These are phyloP conservation scores for Teleogryllus occipitalis DNA, from an alignment of 1,140 invertebrate species.

Conservation along the genomic window DNA sequence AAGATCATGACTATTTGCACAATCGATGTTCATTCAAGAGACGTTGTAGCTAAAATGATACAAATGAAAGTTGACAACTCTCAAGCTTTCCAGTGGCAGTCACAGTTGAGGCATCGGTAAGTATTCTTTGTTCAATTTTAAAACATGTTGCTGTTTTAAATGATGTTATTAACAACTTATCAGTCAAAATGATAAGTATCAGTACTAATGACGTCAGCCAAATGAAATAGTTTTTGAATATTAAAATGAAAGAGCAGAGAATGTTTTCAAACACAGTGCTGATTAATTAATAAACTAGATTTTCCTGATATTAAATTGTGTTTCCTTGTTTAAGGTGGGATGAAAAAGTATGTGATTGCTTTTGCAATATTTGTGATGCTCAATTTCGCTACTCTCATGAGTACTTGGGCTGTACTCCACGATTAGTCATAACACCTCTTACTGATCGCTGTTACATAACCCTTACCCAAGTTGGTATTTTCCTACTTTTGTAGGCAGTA, in stretches of 20 bases:
- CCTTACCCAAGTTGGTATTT: slow-evolving; percentile 54
- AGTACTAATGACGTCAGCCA: too few species aligned
- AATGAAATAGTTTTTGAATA: too few species aligned
- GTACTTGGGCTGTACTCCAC: slow-evolving; percentile 73
- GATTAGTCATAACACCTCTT: slow-evolving; percentile 75
- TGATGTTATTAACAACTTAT: too few species aligned
- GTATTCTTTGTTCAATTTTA: background rate
- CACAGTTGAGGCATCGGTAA: slow-evolving; percentile 74
- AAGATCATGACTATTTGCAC: slow-evolving; percentile 95
- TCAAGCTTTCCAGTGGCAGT: slow-evolving; percentile 85
- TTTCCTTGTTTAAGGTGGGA: slow-evolving; percentile 55
- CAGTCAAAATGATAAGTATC: too few species aligned
- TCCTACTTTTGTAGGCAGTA: background rate
- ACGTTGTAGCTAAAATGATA: slow-evolving; percentile 81
- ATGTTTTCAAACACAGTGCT: too few species aligned
- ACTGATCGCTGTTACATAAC: slow-evolving; percentile 88
- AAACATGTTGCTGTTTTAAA: background rate
- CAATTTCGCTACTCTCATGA: slow-evolving; percentile 71
- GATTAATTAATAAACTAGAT: too few species aligned
- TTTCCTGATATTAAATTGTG: background rate
- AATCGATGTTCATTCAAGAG: slow-evolving; percentile 84
- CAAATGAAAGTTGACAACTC: slow-evolving; percentile 68
- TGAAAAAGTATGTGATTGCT: slow-evolving; percentile 70
- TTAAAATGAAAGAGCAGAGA: too few species aligned
- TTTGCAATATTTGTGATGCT: slow-evolving; percentile 87